A percentile compares a stretch with the other conserved stretches of the same genome.
These are phyloP conservation scores for Pyrochroa serraticornis DNA, from an alignment of 2,888 invertebrate genomes.

Conservation along the genomic window DNA sequence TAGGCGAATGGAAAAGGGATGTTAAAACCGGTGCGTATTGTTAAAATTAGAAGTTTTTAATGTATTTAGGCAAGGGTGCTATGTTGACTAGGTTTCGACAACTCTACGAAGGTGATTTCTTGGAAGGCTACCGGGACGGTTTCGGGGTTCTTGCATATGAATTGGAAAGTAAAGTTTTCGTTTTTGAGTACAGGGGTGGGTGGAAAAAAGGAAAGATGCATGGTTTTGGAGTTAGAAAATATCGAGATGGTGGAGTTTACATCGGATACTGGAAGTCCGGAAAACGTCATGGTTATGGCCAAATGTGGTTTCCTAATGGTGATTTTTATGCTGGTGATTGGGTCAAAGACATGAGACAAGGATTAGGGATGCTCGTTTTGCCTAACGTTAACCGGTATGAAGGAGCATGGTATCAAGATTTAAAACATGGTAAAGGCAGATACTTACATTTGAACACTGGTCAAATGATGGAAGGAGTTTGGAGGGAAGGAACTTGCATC, in stretches of 20 bases:
- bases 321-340: slow-evolving; percentile 69
- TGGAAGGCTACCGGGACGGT: slow-evolving; percentile 63
- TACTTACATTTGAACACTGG: slow-evolving; percentile 70
- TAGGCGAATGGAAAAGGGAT: slow-evolving; percentile 68
- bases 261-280: slow-evolving; percentile 64
- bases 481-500: slow-evolving; percentile 64
- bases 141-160: slow-evolving; percentile 62
- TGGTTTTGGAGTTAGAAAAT: slow-evolving; percentile 65
- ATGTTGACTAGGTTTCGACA: slow-evolving; percentile 59
- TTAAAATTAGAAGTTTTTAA: neutral
- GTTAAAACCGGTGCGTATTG: slow-evolving; percentile 51
- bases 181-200: slow-evolving; percentile 64
- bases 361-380: slow-evolving; percentile 49
- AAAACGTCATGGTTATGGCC: slow-evolving; percentile 64
- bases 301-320: slow-evolving; percentile 66
- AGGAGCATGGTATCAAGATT: slow-evolving; percentile 65
- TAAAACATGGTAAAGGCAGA: slow-evolving; percentile 67
- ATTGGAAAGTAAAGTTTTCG: slow-evolving; percentile 57
- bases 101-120: slow-evolving; percentile 70
- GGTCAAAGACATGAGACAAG: slow-evolving; percentile 42
- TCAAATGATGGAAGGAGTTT: slow-evolving; percentile 70
- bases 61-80: slow-evolving; percentile 60
- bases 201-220: slow-evolving; percentile 66
- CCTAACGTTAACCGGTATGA: slow-evolving; percentile 69
- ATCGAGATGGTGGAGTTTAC: slow-evolving; percentile 65